Evolutionary conservation across 1,140 invertebrate species (phyloP), one percentile per base, ranked within the genome.

Genomic region (roundworm (Caenorhabditis elegans)): DNA sequence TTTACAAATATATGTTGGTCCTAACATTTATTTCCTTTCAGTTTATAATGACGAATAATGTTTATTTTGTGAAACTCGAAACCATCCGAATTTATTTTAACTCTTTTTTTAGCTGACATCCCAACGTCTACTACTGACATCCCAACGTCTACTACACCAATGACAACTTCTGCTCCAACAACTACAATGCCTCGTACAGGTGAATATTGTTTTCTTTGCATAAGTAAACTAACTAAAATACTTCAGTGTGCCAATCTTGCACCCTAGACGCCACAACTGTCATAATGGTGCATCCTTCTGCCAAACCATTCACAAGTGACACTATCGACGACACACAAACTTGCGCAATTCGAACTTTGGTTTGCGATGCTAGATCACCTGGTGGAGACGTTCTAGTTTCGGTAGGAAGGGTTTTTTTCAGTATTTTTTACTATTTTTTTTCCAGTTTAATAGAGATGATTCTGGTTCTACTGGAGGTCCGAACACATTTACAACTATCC

Each of bases 241-340:
- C 22, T 70, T 70, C 31, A 70, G 60, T 2, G 19, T 70, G 60
- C 19, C 4, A 22, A 22, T 3, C n/a, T 39, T 70, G 60, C 19
- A 5, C n/a, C 0, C 22, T 70, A 22, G 11, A 11, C 11, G 34
- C 60, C 8, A 43, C 34, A 2, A 6, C 19, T 24, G 8, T 39
- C 10, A 43, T 70, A 5, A 70, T 2, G 15, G 43, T 70, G 10
- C 36, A 34, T 70, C 34, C 36, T 1, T 31, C 34, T 39, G 43
- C 34, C 26, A 70, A 70, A 43, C 34, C n/a, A 19, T 70, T 70
- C n/a, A 70, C 60, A 8, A 70, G 60, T 70, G 60, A 70, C 26
- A 70, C 60, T 19, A 70, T 70, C 13, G 60, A 70, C n/a, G 43
- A 17, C 3, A 17, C 17, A 39, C 34, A 34, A 39, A 70, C 60